These are phyloP conservation scores for Bubo scandiacus DNA, from an alignment of 2,113 vertebrate species.

Conservation along the genomic window DNA sequence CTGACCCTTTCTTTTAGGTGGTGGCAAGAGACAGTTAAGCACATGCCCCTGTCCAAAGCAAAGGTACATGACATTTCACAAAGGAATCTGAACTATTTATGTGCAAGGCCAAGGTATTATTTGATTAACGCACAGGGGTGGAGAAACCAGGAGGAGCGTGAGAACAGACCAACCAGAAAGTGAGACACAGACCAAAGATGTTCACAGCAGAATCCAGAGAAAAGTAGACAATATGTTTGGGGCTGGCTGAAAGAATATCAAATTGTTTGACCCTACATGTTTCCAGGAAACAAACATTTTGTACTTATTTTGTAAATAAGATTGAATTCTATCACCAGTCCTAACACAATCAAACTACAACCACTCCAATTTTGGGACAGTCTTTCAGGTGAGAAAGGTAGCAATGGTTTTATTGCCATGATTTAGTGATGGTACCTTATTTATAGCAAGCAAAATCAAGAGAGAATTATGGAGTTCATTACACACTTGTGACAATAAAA, in stretches of 20 bases:
- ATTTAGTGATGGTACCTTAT: background rate
- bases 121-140: constrained; percentile 4
- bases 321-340: background rate
- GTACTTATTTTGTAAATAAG: background rate
- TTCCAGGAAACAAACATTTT: background rate
- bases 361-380: background rate
- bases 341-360: background rate
- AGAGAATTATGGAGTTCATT: background rate
- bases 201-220: background rate
- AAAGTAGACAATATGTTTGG: background rate
- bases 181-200: background rate
- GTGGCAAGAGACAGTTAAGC: background rate
- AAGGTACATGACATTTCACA: background rate
- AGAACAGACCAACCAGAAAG: background rate
- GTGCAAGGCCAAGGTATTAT: constrained; percentile 11
- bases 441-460: constrained; percentile 29
- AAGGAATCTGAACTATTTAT: constrained; percentile 39
- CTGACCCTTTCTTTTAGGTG: background rate
- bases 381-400: background rate
- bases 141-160: background rate
- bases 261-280: background rate
- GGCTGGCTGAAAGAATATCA: background rate
- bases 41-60: background rate
- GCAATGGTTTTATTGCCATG: background rate
- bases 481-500: background rate